Percentiles rank a stretch among this genome's conserved stretches.
Evolutionary conservation across 2,113 vertebrate genomes (phyloP).

Genomic region (Sceloporus tristichus): DNA sequence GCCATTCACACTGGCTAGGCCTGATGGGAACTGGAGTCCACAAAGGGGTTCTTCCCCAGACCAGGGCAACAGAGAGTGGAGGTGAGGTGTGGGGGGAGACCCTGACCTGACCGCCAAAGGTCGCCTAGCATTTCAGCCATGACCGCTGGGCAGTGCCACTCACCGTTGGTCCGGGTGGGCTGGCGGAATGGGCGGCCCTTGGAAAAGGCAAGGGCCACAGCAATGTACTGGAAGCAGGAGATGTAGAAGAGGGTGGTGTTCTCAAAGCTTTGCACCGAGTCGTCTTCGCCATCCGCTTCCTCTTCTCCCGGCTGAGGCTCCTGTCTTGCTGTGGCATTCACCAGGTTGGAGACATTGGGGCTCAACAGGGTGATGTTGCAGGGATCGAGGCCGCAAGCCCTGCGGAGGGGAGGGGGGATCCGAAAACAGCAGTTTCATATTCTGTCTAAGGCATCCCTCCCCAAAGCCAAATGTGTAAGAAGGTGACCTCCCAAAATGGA

Average conservation of each 20-base stretch:
- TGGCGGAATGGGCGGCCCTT: constrained; percentile 52
- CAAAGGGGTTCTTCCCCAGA: too few species aligned
- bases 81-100: too few species aligned
- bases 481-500: too few species aligned
- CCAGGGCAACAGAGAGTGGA: too few species aligned
- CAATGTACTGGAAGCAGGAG: constrained; percentile 24
- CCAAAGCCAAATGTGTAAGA: too few species aligned
- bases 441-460: too few species aligned
- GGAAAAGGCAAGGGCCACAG: constrained; percentile 33
- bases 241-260: background rate
- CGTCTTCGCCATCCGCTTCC: constrained; percentile 52
- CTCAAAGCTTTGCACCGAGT: constrained; percentile 26
- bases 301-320: constrained; percentile 32
- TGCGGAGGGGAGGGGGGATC: background rate
- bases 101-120: too few species aligned
- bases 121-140: too few species aligned
- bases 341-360: background rate
- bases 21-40: too few species aligned
- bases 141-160: background rate
- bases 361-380: constrained; percentile 19
- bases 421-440: too few species aligned
- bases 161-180: constrained; percentile 57
- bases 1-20: too few species aligned
- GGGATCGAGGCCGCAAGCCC: background rate
- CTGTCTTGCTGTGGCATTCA: background rate